Percentiles rank a stretch among this genome's conserved stretches.
phyloP scores from a whole-genome alignment of 2,113 vertebrate species.

The Archocentrus centrarchus region DNA sequence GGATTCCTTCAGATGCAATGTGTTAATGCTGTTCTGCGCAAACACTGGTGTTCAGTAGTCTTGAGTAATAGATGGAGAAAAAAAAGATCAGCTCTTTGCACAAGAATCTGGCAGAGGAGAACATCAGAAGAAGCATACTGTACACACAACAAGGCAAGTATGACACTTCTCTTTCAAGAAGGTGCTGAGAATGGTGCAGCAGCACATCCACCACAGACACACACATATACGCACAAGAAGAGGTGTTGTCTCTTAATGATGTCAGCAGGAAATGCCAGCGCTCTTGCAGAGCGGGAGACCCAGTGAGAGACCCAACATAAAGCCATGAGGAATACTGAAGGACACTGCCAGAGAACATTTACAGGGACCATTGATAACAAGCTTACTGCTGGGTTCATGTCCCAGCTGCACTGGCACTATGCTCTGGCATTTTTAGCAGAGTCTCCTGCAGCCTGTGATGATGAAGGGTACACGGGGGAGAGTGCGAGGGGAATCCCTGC shows the following conservation, averaged over 20 bases:
- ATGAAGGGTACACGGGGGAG: slow-evolving; percentile 19
- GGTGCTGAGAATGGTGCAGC: slow-evolving; percentile 24
- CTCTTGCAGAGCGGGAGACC: slow-evolving; percentile 33
- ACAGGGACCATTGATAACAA: slow-evolving; percentile 9
- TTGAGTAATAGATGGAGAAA: slow-evolving; percentile 4
- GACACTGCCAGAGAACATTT: neutral
- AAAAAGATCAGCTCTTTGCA: slow-evolving; percentile 30
- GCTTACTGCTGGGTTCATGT: slow-evolving; percentile 23
- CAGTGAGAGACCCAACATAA: neutral
- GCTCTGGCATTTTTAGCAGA: slow-evolving; percentile 19
- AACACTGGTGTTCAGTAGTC: slow-evolving; percentile 12
- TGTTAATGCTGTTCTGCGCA: neutral
- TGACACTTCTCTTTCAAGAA: neutral
- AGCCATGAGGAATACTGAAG: neutral
- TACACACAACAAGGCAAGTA: neutral
- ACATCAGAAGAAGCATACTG: slow-evolving; percentile 12
- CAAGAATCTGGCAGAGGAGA: neutral
- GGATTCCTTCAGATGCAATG: neutral
- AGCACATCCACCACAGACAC: slow-evolving; percentile 7
- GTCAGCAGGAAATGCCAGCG: slow-evolving; percentile 26
- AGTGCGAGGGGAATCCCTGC: slow-evolving; percentile 69
- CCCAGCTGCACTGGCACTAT: slow-evolving; percentile 26
- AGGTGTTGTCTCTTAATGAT: slow-evolving; percentile 24
- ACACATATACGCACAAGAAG: neutral
- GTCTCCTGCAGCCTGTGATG: slow-evolving; percentile 25